phyloP scores from a whole-genome alignment of 2,888 invertebrate genomes.

The Nysson spinosus region DNA sequence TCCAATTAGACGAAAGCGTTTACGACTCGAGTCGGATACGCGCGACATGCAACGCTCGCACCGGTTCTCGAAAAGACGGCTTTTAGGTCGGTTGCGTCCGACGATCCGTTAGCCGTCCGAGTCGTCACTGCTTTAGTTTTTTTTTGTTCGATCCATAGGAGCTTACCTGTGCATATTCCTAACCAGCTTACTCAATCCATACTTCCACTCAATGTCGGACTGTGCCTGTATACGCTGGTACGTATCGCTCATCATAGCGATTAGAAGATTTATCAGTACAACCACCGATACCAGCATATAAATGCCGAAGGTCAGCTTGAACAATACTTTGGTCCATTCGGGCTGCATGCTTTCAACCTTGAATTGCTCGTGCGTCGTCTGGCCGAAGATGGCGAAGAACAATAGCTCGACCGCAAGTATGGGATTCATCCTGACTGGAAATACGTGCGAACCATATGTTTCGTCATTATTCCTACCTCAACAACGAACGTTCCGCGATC shows the following conservation, averaged over 20 bases:
- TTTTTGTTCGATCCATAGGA: no score
- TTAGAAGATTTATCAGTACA: conserved; percentile 98
- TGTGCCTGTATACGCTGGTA: conserved; percentile 99
- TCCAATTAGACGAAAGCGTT: no score
- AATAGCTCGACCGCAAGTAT: conserved; percentile 97
- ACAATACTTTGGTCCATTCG: conserved; percentile 90
- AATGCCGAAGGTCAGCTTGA: conserved; percentile 92
- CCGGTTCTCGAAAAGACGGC: no score
- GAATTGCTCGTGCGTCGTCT: conserved; percentile 90
- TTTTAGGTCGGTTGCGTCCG: no score
- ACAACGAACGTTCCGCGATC: no score
- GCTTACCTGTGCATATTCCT: conserved; percentile 93
- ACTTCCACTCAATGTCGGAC: conserved; percentile 99
- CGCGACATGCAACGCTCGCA: no score
- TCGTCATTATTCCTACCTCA: conserved; percentile 33
- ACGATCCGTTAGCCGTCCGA: no score
- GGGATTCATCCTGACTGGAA: conserved; percentile 94
- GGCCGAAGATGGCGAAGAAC: conserved; percentile 99
- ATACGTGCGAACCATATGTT: conserved; percentile 56
- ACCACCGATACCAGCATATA: conserved; percentile 99
- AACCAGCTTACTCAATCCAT: conserved; percentile 98
- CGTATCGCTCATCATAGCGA: conserved; percentile 99
- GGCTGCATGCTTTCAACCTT: conserved; percentile 86
- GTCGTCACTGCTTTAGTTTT: no score
- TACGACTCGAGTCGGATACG: no score